Percentiles rank a stretch among this genome's conserved stretches.
These are phyloP conservation scores for Phthorimaea operculella DNA, from an alignment of 1,140 invertebrate species.

Conservation along the genomic window DNA sequence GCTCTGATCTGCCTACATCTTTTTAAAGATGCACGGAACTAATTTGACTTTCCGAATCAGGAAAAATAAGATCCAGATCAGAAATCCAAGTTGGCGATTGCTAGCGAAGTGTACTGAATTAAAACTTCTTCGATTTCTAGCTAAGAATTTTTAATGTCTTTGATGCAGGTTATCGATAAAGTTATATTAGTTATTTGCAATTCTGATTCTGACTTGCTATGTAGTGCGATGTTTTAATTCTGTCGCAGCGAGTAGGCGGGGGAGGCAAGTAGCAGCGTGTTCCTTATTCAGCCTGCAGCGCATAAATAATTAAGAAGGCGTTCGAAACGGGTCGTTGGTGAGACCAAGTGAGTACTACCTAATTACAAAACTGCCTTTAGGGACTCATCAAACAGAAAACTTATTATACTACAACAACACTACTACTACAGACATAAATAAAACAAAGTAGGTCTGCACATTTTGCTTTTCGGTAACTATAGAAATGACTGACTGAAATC, in stretches of 20 bases:
- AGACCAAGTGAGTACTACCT: conserved; percentile 40
- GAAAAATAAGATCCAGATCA: conserved; percentile 10
- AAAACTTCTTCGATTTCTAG: conserved; percentile 2
- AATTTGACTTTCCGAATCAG: conserved; percentile 30
- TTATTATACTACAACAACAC: too few species aligned
- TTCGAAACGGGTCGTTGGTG: conserved; percentile 32
- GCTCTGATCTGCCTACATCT: conserved; percentile 22
- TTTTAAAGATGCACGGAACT: conserved; percentile 35
- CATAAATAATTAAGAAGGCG: conserved; percentile 54
- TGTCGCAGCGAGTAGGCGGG: conserved; percentile 30
- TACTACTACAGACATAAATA: too few species aligned
- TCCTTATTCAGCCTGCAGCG: conserved; percentile 52
- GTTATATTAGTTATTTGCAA: neutral
- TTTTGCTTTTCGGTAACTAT: too few species aligned
- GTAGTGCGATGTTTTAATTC: conserved; percentile 27
- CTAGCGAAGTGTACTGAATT: conserved; percentile 1
- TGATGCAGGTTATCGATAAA: neutral
- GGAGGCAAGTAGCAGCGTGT: conserved; percentile 27
- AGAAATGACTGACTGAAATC: too few species aligned
- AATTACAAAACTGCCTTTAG: conserved; percentile 29
- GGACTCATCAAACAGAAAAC: too few species aligned
- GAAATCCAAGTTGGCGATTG: neutral
- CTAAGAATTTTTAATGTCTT: neutral
- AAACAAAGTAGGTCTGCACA: too few species aligned
- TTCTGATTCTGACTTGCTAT: conserved; percentile 18